Percentiles rank a stretch among this genome's conserved stretches.
Conservation (phyloP, 2,888 invertebrate genomes). For the Micropterix aruncella region DNA sequence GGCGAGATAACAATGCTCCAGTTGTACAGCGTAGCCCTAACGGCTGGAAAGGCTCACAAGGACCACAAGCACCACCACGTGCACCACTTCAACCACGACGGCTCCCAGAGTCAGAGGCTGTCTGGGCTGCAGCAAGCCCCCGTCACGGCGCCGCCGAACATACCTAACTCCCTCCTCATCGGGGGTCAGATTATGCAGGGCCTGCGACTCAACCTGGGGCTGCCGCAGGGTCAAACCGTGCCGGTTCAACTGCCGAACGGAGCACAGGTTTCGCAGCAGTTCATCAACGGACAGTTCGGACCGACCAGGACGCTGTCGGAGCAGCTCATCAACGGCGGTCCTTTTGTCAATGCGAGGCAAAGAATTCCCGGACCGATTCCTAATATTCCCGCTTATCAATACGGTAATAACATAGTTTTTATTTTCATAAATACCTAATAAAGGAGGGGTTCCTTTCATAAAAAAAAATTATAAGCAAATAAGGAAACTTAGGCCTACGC, state of each 20-base stretch:
- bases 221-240: constrained; percentile 27
- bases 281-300: constrained; percentile 49
- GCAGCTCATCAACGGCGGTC: constrained; percentile 24
- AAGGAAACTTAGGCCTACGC: too few species aligned
- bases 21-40: constrained; percentile 65
- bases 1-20: constrained; percentile 73
- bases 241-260: constrained; percentile 33
- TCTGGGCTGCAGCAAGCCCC: constrained; percentile 37
- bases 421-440: constrained; percentile 9
- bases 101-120: constrained; percentile 43
- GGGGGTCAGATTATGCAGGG: constrained; percentile 49
- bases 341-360: background rate
- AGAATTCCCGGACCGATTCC: too few species aligned
- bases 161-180: constrained; percentile 42
- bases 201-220: constrained; percentile 37
- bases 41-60: constrained; percentile 75
- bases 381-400: too few species aligned
- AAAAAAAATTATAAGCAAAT: too few species aligned
- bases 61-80: constrained; percentile 82
- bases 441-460: constrained; percentile 10
- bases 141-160: constrained; percentile 27
- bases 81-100: constrained; percentile 65
- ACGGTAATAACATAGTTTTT: background rate
- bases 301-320: constrained; percentile 39
- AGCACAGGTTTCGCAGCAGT: constrained; percentile 38